Base-by-base conservation (phyloP, 2,888 invertebrate genomes). In the Acrobasis repandana region DNA sequence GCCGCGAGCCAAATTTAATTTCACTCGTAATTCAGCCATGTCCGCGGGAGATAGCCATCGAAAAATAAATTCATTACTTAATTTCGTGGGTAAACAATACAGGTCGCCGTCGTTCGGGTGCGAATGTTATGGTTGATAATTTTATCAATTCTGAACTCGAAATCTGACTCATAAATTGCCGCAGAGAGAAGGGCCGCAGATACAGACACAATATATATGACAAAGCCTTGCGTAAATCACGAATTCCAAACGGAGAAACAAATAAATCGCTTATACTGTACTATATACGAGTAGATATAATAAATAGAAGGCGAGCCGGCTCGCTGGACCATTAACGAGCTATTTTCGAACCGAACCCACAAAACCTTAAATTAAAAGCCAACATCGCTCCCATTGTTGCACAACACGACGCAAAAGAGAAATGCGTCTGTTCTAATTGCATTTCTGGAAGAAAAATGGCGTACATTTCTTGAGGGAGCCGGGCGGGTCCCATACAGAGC, bases 381-480 rank as follows among this genome's bases (percentile, higher is more conserved):
- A 74, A 75, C 72, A 77, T 64, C 72, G 69, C 73, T 74, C 70
- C 69, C 73, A 75, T 75, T 77, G 76, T 79, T 80, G 77, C 77
- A 77, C 80, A 82, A 80, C 79, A 77, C 76, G 76, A 75, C 77
- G 69, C 70, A 73, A 75, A 77, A 79, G 81, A 83, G 79, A 84
- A 86, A 81, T 80, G 78, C 80, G 81, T 76, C 75, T 72, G 78
- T 79, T 83, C 82, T 85, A 86, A 89, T 87, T 86, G 83, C 86
- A 86, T 85, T 86, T 83, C 83, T 75, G 72, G 67, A 77, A 82
- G 88, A 88, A 83, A 88, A 88, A 88, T 86, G 76, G 81, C 74
- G 76, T 79, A 82, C 81, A 85, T 85, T 88, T 85, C 86, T 84
- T 83, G 80, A 78, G 70, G 71, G 70, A 64, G 65, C 51, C 60